These are phyloP conservation scores for Tetragonisca angustula DNA, from an alignment of 2,888 invertebrate genomes.

Conservation along the genomic window DNA sequence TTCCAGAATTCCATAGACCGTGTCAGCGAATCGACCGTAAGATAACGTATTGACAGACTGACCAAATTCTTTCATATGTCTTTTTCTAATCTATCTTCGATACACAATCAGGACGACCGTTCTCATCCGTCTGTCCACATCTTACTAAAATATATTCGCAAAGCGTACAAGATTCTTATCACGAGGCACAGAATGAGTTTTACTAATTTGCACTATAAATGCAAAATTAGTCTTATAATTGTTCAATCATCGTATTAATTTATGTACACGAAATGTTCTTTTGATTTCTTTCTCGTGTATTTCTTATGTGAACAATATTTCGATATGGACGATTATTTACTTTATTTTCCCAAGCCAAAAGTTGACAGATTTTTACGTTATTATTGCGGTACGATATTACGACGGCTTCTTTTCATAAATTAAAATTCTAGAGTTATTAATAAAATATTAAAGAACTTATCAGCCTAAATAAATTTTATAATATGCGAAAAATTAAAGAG, in stretches of 20 bases:
- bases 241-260: not conserved
- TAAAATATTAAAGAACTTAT: no score
- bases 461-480: no score
- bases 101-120: constrained; percentile 13
- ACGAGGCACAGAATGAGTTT: not conserved
- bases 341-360: not conserved
- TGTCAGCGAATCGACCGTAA: constrained; percentile 71
- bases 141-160: constrained; percentile 30
- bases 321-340: not conserved
- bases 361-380: not conserved
- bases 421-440: no score
- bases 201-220: not conserved
- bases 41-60: constrained; percentile 71
- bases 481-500: no score
- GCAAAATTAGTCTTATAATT: not conserved
- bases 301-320: not conserved
- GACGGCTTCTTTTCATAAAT: no score
- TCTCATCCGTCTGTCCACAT: constrained; percentile 19
- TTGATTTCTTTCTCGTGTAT: not conserved
- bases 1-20: constrained; percentile 71
- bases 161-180: not conserved
- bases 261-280: not conserved
- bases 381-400: not conserved
- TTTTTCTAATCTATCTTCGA: constrained; percentile 62
- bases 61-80: constrained; percentile 41